These are phyloP conservation scores for Wasmannia auropunctata DNA, from an alignment of 1,140 invertebrate genomes.

Conservation along the genomic window DNA sequence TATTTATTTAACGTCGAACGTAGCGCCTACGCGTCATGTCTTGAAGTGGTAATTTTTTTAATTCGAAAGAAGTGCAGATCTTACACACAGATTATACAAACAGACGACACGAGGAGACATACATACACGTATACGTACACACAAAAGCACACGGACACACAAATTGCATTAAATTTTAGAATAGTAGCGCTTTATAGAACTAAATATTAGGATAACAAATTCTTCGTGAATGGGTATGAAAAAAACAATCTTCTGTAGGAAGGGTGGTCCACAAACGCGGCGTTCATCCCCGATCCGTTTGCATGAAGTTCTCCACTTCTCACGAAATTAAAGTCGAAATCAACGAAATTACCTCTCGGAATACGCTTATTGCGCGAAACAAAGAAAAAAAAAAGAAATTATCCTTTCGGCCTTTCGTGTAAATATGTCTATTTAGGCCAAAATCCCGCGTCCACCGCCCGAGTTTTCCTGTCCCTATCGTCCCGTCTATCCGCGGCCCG, in stretches of 20 bases:
- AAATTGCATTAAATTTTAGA: slow-evolving; percentile 70
- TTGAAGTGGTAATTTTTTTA: slow-evolving; percentile 57
- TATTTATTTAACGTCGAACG: slow-evolving; percentile 68
- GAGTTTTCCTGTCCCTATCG: not conserved
- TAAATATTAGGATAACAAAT: slow-evolving; percentile 71
- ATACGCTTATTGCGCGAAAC: slow-evolving; percentile 49
- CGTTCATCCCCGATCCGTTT: slow-evolving; percentile 49
- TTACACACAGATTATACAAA: slow-evolving; percentile 27
- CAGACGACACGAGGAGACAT: not conserved
- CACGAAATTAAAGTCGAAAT: slow-evolving; percentile 41
- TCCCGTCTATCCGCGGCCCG: not conserved
- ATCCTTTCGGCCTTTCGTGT: slow-evolving; percentile 79
- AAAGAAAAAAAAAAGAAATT: slow-evolving; percentile 40
- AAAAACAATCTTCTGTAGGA: slow-evolving; percentile 63
- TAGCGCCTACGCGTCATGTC: slow-evolving; percentile 59
- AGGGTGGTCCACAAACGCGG: slow-evolving; percentile 53
- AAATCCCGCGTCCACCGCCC: slow-evolving; percentile 34
- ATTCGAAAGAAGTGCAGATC: slow-evolving; percentile 56
- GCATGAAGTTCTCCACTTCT: slow-evolving; percentile 1
- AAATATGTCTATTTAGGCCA: slow-evolving; percentile 83
- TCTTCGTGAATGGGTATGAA: slow-evolving; percentile 65
- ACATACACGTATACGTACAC: not conserved
- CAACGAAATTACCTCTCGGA: slow-evolving; percentile 55
- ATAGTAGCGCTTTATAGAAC: slow-evolving; percentile 73
- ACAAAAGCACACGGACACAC: slow-evolving; percentile 17